Evolutionary conservation across 2,113 vertebrate genomes (phyloP), one percentile per base, ranked within the genome.

Genomic region (Zeus faber): DNA sequence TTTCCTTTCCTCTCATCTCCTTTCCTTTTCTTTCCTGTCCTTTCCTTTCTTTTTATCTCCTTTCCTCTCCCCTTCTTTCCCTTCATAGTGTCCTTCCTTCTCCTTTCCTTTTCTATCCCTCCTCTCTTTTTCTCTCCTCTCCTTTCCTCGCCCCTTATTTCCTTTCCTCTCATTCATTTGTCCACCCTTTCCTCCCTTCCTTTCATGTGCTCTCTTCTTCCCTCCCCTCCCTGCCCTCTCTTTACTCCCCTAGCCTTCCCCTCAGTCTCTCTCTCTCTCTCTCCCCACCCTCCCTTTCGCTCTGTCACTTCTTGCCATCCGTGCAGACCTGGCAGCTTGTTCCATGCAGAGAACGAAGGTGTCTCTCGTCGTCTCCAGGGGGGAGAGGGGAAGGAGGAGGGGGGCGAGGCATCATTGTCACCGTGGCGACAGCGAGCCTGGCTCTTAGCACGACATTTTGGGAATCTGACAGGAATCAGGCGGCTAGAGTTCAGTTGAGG

Each of bases 161-260:
- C 5, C 31, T 39, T 43, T 48, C 40, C 27, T 37, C 21, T 54
- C 57, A 24, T 51, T 13, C 49, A 29, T 8, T 48, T 6, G 44
- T 21, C 40, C 44, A 29, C 48, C 20, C 24, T 13, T 25, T 11
- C 22, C 22, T 31, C 45, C 41, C 16, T 29, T 47, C 14, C n/a
- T 51, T 17, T 41, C 39, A 7, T 18, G n/a, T 18, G 4, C 39
- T 40, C 39, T 40, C 39, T 40, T 14, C 6, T 16, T 41, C 39
- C 8, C n/a, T 33, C 29, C 29, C 29, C 11, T 6, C 2, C 11
- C 4, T 29, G 27, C 5, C 33, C 33, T 14, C 33, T n/a, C 0
- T 37, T 14, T 10, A 35, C 9, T 37, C 11, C 33, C n/a, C 33
- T 37, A 14, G 1, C n/a, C 33, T 14, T 14, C 33, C 33, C n/a